A percentile compares a stretch with the other conserved stretches of the same genome.
phyloP scores from a whole-genome alignment of 2,113 vertebrate genomes.

The Tympanuchus pallidicinctus region DNA sequence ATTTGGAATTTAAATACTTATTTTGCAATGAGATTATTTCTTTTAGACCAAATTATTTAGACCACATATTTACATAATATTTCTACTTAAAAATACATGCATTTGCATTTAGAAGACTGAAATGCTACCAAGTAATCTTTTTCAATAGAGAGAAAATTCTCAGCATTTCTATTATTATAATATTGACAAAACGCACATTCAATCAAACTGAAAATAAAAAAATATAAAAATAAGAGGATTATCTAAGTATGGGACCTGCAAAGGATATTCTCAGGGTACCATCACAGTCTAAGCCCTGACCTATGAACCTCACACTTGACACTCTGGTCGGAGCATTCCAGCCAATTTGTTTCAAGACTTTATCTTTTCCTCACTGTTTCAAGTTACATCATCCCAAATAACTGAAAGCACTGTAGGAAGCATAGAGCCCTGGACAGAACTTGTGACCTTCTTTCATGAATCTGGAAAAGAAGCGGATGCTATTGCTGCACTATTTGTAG shows the following conservation, averaged over 20 bases:
- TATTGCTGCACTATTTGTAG: not conserved
- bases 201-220: not conserved
- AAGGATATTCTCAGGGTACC: not conserved
- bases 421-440: not conserved
- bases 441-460: accelerated
- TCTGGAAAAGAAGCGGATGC: not conserved
- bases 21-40: no score
- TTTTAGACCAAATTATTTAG: no score
- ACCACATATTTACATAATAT: not conserved
- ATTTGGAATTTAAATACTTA: not conserved
- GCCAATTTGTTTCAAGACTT: not conserved
- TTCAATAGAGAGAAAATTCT: not conserved
- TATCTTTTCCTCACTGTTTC: not conserved
- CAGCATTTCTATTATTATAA: not conserved
- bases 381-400: not conserved
- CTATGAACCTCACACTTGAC: not conserved
- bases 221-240: not conserved
- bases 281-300: not conserved
- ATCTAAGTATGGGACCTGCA: not conserved
- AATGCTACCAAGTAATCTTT: not conserved
- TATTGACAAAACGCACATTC: not conserved
- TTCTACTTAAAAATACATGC: not conserved
- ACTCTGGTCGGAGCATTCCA: not conserved
- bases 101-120: not conserved
- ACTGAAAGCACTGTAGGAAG: not conserved